Evolutionary conservation across 1,140 invertebrate species (phyloP), one percentile per base, ranked within the genome.

Genomic region (Lordiphosa mommai): DNA sequence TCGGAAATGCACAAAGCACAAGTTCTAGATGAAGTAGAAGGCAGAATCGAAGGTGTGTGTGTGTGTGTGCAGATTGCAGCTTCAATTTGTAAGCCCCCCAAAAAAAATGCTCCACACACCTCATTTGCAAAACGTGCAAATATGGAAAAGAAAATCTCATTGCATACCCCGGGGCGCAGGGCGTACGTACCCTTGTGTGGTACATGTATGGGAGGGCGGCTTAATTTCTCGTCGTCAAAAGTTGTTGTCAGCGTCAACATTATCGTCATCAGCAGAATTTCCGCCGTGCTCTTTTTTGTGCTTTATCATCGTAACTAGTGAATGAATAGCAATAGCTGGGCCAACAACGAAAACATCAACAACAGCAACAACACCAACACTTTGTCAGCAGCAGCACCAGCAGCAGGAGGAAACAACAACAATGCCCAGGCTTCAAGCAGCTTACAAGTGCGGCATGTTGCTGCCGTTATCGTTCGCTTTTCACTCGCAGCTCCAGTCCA

Each of bases 241-340:
- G 40, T 47, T 33, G 44, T 47, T 47, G 65, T 66, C 63, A 68
- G 50, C 76, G 76, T 76, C 76, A 80, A 82, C 71, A 82, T 82
- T 82, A 82, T 82, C 76, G 77, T 82, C 76, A 84, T 82, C 76
- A 82, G 76, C 76, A 84, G 72, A 76, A 82, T 82, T 84, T 82
- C 76, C 77, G 77, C 67, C 63, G 77, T 76, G 69, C 43, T 67
- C 65, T 82, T 80, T 69, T 82, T 82, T 84, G 67, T 84, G 77
- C 77, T 84, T 84, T 84, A 82, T 82, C 76, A 84, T 82, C 72
- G 76, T 55, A 84, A 74, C 76, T 64, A 82, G 71, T 82, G 77
- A 82, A 84, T 82, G 76, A 82, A 84, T 82, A 84, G 77, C 76
- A 82, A 74, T 79, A 67, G 16, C 17, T 2, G 44, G 8, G 8